phyloP scores from a whole-genome alignment of 2,797 vertebrate genomes.

The Arctocebus calabarensis region DNA sequence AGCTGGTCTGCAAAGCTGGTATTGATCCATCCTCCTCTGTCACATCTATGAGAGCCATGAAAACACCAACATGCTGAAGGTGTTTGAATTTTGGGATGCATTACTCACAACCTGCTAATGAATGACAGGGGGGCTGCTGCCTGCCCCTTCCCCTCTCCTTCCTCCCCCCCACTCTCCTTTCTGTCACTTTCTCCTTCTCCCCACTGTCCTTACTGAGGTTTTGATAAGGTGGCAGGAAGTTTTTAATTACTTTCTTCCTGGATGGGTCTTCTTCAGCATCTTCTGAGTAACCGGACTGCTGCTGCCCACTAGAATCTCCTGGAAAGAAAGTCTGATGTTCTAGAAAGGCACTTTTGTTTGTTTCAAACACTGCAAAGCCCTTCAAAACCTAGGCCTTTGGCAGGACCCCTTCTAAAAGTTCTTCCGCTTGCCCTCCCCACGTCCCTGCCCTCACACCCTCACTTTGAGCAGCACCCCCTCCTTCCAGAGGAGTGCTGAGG shows the following conservation, averaged over 20 bases:
- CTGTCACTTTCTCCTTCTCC: not conserved
- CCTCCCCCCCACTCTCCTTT: not conserved
- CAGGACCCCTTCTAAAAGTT: not conserved
- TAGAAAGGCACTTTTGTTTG: not conserved
- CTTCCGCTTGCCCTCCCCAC: not conserved
- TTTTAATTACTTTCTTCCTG: not conserved
- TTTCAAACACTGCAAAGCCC: not conserved
- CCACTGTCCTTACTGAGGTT: not conserved
- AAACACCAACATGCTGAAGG: not conserved
- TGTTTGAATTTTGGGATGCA: no score
- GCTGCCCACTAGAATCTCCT: not conserved
- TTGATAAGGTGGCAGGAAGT: not conserved
- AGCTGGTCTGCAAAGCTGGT: not conserved
- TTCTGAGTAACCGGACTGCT: not conserved
- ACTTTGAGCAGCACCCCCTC: not conserved
- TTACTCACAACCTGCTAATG: not conserved
- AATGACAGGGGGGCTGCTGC: not conserved
- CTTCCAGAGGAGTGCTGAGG: rapidly evolving
- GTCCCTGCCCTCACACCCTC: no score
- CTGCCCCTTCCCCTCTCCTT: not conserved
- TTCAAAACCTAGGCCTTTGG: not conserved
- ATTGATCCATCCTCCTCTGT: no score
- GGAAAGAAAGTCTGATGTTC: not conserved
- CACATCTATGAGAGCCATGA: rapidly evolving
- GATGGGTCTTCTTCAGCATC: not conserved